phyloP scores from a whole-genome alignment of 2,797 vertebrate species.

The Thunnus albacares region DNA sequence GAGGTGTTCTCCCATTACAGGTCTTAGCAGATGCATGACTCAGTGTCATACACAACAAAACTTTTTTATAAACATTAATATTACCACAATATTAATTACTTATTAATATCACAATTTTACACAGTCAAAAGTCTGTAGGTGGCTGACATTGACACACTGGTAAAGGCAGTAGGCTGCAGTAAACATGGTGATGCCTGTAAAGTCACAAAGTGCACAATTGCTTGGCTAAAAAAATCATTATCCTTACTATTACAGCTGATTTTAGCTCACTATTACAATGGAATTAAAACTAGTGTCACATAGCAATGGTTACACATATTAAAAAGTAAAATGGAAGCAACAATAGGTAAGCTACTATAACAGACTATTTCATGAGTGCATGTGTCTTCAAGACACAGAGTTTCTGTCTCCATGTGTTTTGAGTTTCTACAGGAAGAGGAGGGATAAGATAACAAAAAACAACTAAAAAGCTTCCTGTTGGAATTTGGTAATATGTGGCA shows the following conservation, averaged over 20 bases:
- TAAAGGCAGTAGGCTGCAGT: neutral
- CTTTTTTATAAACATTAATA: no score
- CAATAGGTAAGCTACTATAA: neutral
- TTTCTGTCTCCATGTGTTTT: conserved; percentile 33
- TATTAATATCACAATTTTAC: neutral
- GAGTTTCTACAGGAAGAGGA: conserved; percentile 53
- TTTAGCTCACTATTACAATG: no score
- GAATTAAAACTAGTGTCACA: neutral
- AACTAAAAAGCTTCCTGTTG: conserved; percentile 51
- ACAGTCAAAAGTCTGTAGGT: neutral
- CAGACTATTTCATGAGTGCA: neutral
- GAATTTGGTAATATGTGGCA: conserved; percentile 16
- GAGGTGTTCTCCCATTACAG: no score
- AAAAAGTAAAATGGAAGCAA: neutral
- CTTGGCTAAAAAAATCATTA: neutral
- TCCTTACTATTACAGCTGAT: no score
- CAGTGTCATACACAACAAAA: no score
- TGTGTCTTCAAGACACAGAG: neutral
- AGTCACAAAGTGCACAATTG: neutral
- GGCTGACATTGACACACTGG: neutral
- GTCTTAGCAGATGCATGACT: no score
- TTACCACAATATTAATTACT: neutral
- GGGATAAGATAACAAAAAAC: conserved; percentile 55
- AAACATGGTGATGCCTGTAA: neutral
- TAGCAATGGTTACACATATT: neutral